Conservation (phyloP, 2,113 vertebrate genomes). For the Panthera leo region DNA sequence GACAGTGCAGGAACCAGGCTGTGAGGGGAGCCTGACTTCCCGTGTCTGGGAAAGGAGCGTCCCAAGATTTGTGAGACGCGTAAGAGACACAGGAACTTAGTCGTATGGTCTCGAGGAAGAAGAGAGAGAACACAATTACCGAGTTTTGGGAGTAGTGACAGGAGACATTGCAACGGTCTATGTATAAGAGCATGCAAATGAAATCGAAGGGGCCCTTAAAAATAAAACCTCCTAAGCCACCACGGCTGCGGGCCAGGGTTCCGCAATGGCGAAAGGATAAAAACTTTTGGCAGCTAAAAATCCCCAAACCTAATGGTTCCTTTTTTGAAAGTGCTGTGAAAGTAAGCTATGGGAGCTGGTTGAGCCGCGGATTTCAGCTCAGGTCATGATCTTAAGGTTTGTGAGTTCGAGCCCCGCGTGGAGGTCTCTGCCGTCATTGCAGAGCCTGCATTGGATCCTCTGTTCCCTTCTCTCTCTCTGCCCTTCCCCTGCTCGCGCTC, state of each 20-base stretch:
- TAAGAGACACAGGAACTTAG: not conserved
- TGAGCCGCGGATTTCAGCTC: too few relatives aligned
- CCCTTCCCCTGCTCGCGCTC: too few relatives aligned
- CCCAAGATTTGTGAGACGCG: not conserved
- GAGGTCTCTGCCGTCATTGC: too few relatives aligned
- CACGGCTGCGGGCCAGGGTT: too few relatives aligned
- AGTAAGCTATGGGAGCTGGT: not conserved
- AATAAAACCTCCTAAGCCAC: not conserved
- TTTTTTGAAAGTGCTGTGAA: not conserved
- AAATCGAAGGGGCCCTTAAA: not conserved
- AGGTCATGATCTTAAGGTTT: too few relatives aligned
- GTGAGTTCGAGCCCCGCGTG: too few relatives aligned
- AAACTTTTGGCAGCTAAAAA: not conserved
- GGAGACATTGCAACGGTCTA: not conserved
- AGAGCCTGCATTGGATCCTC: too few relatives aligned
- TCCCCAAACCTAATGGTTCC: not conserved
- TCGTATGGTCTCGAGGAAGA: not conserved
- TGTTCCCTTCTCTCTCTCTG: too few relatives aligned
- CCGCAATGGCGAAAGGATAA: not conserved
- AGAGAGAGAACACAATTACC: not conserved
- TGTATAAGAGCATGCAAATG: not conserved
- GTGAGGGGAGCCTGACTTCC: not conserved
- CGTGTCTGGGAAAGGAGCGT: not conserved
- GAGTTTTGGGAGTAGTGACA: not conserved
- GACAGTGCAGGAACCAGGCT: accelerated